Evolutionary conservation across 1,140 invertebrate genomes (phyloP).

Genomic region (Oryctes rhinoceros): DNA sequence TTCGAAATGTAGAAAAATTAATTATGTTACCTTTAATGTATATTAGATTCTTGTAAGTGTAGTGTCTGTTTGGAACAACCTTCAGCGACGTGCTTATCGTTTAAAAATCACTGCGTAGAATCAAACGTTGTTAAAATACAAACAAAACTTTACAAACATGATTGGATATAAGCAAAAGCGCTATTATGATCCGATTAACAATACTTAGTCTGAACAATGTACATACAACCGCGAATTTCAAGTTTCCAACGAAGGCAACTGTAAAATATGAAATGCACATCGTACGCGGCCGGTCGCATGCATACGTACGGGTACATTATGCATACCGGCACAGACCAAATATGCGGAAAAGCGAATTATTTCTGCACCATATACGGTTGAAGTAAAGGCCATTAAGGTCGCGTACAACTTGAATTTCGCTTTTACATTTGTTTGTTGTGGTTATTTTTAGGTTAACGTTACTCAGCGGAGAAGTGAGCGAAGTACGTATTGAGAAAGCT

Average conservation of each 20-base stretch:
- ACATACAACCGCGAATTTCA: background rate
- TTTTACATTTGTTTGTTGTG: constrained; percentile 23
- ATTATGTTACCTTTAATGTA: too few species aligned
- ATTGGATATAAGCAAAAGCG: too few species aligned
- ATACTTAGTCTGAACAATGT: background rate
- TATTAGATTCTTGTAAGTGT: too few species aligned
- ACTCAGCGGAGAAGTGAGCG: background rate
- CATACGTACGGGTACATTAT: constrained; percentile 3
- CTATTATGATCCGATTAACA: too few species aligned
- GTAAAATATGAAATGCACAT: background rate
- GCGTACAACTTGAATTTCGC: constrained; percentile 15
- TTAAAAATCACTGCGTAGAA: too few species aligned
- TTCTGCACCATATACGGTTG: constrained; percentile 1
- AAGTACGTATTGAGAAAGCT: background rate
- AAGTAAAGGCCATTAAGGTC: constrained; percentile 32
- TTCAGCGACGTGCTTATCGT: too few species aligned
- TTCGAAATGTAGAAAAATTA: too few species aligned
- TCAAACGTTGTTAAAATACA: too few species aligned
- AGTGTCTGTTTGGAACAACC: too few species aligned
- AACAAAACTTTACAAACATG: too few species aligned
- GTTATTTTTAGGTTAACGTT: constrained; percentile 36
- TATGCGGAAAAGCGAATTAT: constrained; percentile 30
- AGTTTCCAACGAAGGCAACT: background rate
- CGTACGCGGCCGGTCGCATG: background rate
- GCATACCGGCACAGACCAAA: background rate